phyloP scores from a whole-genome alignment of 2,888 invertebrate species.

The Hypercompe scribonia region DNA sequence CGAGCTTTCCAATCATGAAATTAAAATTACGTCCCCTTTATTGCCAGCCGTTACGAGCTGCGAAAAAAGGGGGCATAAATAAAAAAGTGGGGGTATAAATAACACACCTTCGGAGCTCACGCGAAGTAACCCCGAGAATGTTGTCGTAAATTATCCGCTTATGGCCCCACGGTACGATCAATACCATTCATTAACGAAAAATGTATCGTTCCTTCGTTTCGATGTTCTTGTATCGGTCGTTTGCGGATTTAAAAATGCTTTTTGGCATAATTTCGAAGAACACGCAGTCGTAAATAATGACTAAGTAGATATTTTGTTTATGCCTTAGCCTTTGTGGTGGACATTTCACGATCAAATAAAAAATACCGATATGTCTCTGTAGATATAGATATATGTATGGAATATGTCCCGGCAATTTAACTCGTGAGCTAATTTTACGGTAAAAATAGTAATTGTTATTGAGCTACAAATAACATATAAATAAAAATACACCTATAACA shows the following conservation, averaged over 20 bases:
- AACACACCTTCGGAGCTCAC: slow-evolving; percentile 84
- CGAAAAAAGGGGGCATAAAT: slow-evolving; percentile 86
- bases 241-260: slow-evolving; percentile 67
- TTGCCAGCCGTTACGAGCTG: slow-evolving; percentile 84
- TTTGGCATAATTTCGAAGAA: slow-evolving; percentile 54
- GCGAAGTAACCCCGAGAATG: slow-evolving; percentile 74
- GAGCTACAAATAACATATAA: no score
- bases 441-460: no score
- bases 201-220: slow-evolving; percentile 66
- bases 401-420: not conserved
- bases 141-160: slow-evolving; percentile 83
- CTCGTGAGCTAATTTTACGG: no score
- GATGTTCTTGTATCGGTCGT: slow-evolving; percentile 64
- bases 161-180: slow-evolving; percentile 76
- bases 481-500: not conserved
- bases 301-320: slow-evolving; percentile 55
- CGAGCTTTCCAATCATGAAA: slow-evolving; percentile 87
- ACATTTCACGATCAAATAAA: slow-evolving; percentile 15
- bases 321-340: slow-evolving; percentile 37
- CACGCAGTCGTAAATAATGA: slow-evolving; percentile 59
- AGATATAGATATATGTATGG: not conserved
- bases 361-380: not conserved
- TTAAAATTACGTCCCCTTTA: slow-evolving; percentile 86
- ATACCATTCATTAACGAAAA: slow-evolving; percentile 84
- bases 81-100: slow-evolving; percentile 85